These are phyloP conservation scores for Meteorus colon DNA, from an alignment of 2,888 invertebrate genomes.

Conservation along the genomic window DNA sequence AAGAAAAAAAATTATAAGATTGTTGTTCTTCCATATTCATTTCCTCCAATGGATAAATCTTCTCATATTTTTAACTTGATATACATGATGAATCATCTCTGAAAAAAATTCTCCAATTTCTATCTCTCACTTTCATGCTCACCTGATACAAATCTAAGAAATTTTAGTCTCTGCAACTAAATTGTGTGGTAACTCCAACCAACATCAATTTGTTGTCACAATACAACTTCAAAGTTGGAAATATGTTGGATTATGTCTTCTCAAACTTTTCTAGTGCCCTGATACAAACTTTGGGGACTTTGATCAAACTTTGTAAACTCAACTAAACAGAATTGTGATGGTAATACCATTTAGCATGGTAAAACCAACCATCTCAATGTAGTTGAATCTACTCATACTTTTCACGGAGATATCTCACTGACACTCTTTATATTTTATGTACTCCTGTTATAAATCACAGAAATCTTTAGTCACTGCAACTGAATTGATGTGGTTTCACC, in stretches of 20 bases:
- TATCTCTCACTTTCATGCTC: background rate
- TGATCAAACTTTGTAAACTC: conserved; percentile 35
- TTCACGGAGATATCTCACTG: background rate
- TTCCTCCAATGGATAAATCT: too few species aligned
- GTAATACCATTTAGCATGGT: conserved; percentile 9
- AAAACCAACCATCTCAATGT: background rate
- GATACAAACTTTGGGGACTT: conserved; percentile 29
- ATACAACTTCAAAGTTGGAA: background rate
- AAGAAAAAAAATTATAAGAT: too few species aligned
- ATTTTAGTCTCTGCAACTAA: conserved; percentile 16
- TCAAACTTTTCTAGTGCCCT: background rate
- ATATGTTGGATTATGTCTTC: background rate
- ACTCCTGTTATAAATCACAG: background rate
- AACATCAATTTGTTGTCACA: background rate
- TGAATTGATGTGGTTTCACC: background rate
- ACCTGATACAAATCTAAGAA: conserved; percentile 14
- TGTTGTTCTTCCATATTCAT: too few species aligned
- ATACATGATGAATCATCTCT: background rate
- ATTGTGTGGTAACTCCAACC: background rate
- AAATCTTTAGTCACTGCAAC: conserved; percentile 14
- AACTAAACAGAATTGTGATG: conserved; percentile 8
- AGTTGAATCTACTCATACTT: background rate
- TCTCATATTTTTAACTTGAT: too few species aligned
- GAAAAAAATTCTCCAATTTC: background rate
- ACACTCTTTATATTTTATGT: background rate